A percentile compares a stretch with the other conserved stretches of the same genome.
phyloP scores from a whole-genome alignment of 2,888 invertebrate species.

The Nomada goodeniana region DNA sequence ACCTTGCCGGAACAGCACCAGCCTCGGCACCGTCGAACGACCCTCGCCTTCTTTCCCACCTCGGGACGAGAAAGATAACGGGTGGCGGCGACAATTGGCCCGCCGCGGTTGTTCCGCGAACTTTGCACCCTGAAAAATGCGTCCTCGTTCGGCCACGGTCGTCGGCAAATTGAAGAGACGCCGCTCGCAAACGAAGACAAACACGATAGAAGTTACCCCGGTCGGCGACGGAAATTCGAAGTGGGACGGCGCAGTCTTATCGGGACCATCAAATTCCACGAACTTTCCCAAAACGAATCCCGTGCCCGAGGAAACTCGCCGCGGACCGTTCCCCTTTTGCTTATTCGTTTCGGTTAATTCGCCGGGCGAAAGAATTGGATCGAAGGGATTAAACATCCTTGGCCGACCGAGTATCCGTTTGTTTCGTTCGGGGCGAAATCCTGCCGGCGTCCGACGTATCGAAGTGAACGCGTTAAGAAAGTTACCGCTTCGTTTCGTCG shows the following conservation, averaged over 20 bases:
- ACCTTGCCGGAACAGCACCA: background rate
- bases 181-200: constrained; percentile 29
- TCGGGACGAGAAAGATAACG: background rate
- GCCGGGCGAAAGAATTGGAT: background rate
- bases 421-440: background rate
- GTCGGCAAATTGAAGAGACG: constrained; percentile 1
- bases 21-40: background rate
- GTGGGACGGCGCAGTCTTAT: constrained; percentile 4
- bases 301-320: background rate
- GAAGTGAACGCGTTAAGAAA: constrained; percentile 14
- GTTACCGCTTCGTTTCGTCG: constrained; percentile 21
- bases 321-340: background rate
- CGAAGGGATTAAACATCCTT: background rate
- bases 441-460: background rate
- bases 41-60: background rate
- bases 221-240: constrained; percentile 7
- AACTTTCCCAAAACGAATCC: constrained; percentile 16
- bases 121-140: background rate
- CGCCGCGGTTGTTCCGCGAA: background rate
- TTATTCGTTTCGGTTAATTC: background rate
- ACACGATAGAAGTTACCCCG: background rate
- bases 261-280: constrained; percentile 10
- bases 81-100: background rate
- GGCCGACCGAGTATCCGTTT: background rate
- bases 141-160: background rate